These are phyloP conservation scores for Charina bottae DNA, from an alignment of 2,113 vertebrate species.

Conservation along the genomic window DNA sequence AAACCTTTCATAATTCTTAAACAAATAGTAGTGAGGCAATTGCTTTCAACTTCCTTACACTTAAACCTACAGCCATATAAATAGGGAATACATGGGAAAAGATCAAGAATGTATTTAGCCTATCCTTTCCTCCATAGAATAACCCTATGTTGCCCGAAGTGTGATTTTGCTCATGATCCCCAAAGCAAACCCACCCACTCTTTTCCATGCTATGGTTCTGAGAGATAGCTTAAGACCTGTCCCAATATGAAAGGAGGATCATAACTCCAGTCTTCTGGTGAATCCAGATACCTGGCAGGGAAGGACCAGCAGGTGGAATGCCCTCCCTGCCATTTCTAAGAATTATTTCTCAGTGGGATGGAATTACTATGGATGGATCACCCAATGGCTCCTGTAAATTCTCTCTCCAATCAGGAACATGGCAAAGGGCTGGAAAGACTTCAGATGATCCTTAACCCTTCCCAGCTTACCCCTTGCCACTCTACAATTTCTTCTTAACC, in stretches of 20 bases:
- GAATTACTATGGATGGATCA: background rate
- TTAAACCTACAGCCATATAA: background rate
- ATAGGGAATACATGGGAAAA: too few relatives aligned
- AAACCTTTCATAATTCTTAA: background rate
- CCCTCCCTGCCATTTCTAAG: background rate
- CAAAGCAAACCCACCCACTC: background rate
- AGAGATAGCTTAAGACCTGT: background rate
- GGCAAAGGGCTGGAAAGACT: background rate
- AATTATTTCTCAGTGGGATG: background rate
- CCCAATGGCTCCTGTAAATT: background rate
- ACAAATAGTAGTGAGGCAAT: slow-evolving; percentile 1
- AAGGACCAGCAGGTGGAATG: background rate
- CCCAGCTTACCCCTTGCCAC: background rate
- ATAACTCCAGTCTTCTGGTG: background rate
- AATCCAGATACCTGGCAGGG: background rate
- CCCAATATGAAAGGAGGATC: background rate
- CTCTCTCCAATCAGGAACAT: background rate
- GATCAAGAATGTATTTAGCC: background rate
- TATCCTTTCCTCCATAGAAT: background rate
- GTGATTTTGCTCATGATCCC: background rate
- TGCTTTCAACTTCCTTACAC: slow-evolving; percentile 4
- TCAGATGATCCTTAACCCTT: background rate
- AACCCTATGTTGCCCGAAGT: background rate
- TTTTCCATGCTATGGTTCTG: background rate
- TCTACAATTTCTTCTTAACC: background rate